phyloP scores from a whole-genome alignment of 1,140 invertebrate species.

The Drosophila funebris region DNA sequence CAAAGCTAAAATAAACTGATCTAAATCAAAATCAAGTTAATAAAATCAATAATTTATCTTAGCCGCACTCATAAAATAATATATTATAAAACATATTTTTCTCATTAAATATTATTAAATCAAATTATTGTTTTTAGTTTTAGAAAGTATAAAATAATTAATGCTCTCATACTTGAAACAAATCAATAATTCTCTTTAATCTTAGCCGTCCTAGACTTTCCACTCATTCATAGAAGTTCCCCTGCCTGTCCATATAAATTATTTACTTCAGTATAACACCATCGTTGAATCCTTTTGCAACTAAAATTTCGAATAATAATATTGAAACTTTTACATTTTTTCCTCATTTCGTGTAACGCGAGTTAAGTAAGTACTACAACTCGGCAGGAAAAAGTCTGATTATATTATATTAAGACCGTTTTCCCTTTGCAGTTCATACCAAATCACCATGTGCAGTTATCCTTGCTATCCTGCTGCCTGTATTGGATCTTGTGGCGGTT shows the following conservation, averaged over 20 bases:
- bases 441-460: constrained; percentile 39
- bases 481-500: constrained; percentile 44
- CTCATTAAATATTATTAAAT: no score
- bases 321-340: constrained; percentile 12
- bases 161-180: background rate
- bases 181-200: background rate
- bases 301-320: background rate
- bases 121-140: no score
- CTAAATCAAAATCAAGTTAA: background rate
- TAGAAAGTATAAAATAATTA: no score
- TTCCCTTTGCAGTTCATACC: constrained; percentile 12
- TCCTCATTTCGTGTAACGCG: constrained; percentile 37
- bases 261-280: constrained; percentile 17
- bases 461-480: constrained; percentile 44
- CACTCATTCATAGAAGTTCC: background rate
- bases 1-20: no score
- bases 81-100: no score
- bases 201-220: background rate
- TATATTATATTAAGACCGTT: no score
- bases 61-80: background rate
- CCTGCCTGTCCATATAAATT: background rate
- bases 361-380: constrained; percentile 1
- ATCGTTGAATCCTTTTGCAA: constrained; percentile 16
- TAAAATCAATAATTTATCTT: background rate
- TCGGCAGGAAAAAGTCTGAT: no score